Evolutionary conservation across 30 jellyfish, hydroid and myxozoan genomes (phyloP), one percentile per base, ranked within the genome.

Genomic region (Turritopsis rubra): DNA sequence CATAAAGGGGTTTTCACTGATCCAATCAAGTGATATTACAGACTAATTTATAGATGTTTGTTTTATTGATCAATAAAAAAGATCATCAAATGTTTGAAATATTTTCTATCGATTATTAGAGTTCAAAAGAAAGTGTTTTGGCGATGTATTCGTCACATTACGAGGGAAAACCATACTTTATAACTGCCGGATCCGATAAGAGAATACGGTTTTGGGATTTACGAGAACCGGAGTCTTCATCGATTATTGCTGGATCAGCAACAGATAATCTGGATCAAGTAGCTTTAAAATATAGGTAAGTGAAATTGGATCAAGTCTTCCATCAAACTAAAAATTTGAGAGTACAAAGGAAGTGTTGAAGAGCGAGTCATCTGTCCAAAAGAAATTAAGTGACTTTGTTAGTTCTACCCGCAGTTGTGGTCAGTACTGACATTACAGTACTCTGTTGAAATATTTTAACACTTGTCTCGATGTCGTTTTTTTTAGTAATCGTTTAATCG

Each of bases 191-290:
- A 1, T 83, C 86, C 27, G 99, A 93, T 83, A 85, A 85, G 52
- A 85, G 99, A 54, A 93, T 93, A 60, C 96, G 99, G 30, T 70
- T 68, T 25, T 93, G 99, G 99, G 99, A 93, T 83, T 68, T 93
- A 27, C 73, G 96, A 21, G 92, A 85, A 21, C 91, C 99, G 28
- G 96, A 88, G 66, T 80, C 72, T 29, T 93, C 99, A 28, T 85
- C 96, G 60, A 85, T 93, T 27, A 88, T 93, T 18, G 96, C 96
- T 1, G 99, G 99, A 16, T 92, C 99, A 24, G 91, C 96, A 8
- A 88, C 96, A 25, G 99, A 93, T 83, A 88, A 93, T 65, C 87
- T 93, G 29, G 99, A 93, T 83, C 93, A 88, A 31, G 90, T 88
- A 21, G 54, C 54, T 8, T 53, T 93, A 16, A 75, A 66, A 23